Base-by-base conservation (phyloP, 2,888 invertebrate species). In the Polyommatus icarus region DNA sequence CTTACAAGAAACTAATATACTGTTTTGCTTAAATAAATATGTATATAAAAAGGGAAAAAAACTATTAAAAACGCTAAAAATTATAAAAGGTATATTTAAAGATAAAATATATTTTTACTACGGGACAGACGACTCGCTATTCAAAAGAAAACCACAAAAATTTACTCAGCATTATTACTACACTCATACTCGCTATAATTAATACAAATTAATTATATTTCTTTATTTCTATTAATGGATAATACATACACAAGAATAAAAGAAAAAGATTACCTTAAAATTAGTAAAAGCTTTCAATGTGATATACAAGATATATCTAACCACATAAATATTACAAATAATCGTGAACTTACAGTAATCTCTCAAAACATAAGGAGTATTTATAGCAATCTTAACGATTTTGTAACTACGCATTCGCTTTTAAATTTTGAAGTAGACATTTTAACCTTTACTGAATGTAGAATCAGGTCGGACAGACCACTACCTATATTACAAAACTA, bases 341-440 rank as follows among this genome's bases (percentile, higher is more conserved):
- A 59, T 8, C 29, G n/a, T 32, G 72, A 77, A 18, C 7, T 77
- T 50, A 77, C 50, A 20, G n/a, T 71, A 54, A 71, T 77, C 4
- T 54, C 67, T 1, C 77, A 78, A 71, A 57, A 80, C 73, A 77
- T 79, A 46, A 50, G 71, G 76, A 79, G 77, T 76, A 46, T 76
- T 29, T 77, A 78, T 20, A 57, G 59, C 24, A 77, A 77, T n/a
- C 12, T 76, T 24, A 77, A 79, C 6, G 72, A 76, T 40, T 77
- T 77, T 20, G 3, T 54, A 46, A 29, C 59, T 7, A 72, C 24
- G 2, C 71, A 77, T 15, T 46, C 18, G 10, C 7, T 59, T 1
- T 8, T 76, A 15, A 76, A 77, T 0, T 46, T 76, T 46, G 72
- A 79, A 40, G 15, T 59, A 12, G 78, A 78, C 12, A 12, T 78